These are phyloP conservation scores for Gadus macrocephalus DNA, from an alignment of 2,113 vertebrate genomes.

Conservation along the genomic window DNA sequence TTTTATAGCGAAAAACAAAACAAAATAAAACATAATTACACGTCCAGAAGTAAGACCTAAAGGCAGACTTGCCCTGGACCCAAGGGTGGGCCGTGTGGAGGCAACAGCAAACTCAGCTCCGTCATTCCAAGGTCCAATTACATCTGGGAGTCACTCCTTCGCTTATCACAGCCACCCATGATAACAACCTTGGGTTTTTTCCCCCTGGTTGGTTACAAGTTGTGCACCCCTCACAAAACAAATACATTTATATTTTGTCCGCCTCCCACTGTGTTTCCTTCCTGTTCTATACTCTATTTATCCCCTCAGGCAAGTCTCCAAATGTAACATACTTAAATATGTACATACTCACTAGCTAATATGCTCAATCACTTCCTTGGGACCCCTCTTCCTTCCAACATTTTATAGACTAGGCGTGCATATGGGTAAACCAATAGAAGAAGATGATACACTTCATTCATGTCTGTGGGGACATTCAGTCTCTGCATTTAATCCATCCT, in stretches of 20 bases:
- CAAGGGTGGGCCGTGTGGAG: slow-evolving; percentile 5
- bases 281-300: not conserved
- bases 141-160: slow-evolving; percentile 3
- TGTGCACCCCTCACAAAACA: not conserved
- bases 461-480: too few species aligned
- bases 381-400: too few species aligned
- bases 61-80: slow-evolving; percentile 3
- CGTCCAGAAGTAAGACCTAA: not conserved
- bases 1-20: too few species aligned
- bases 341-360: too few species aligned
- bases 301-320: not conserved
- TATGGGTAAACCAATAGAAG: too few species aligned
- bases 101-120: too few species aligned
- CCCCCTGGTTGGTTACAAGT: not conserved
- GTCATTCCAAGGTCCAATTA: slow-evolving; percentile 15
- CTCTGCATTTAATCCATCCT: too few species aligned
- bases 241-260: not conserved
- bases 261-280: not conserved
- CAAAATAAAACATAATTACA: not conserved
- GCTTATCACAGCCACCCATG: slow-evolving; percentile 5
- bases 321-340: not conserved
- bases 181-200: slow-evolving; percentile 7
- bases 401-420: too few species aligned
- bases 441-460: too few species aligned
- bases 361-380: too few species aligned